A percentile compares a stretch with the other conserved stretches of the same genome.
These are phyloP conservation scores for Drosophila pandora DNA, from an alignment of 1,140 invertebrate species.

Conservation along the genomic window DNA sequence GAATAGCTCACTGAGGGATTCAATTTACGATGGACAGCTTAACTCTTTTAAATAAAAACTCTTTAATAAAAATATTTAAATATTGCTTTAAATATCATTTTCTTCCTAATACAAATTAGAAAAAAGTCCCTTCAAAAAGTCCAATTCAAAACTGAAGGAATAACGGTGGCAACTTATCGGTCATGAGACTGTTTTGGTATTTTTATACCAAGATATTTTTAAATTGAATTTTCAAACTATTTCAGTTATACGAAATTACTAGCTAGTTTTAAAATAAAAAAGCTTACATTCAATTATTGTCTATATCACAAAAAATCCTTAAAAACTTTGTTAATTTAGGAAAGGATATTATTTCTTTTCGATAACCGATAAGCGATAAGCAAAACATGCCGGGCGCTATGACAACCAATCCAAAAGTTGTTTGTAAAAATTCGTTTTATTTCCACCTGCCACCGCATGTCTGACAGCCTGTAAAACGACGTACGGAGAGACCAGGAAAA, in stretches of 20 bases:
- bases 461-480: slow-evolving; percentile 1
- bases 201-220: background rate
- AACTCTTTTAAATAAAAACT: no score
- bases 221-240: background rate
- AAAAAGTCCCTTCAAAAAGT: no score
- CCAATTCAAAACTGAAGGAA: no score
- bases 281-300: no score
- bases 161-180: background rate
- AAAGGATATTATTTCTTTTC: background rate
- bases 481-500: slow-evolving; percentile 20
- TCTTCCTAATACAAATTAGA: no score
- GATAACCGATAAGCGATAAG: background rate
- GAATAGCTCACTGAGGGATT: no score
- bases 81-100: no score
- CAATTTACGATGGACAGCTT: no score
- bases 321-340: no score
- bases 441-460: slow-evolving; percentile 14
- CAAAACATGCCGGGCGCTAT: slow-evolving; percentile 30
- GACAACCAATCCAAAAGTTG: slow-evolving; percentile 56
- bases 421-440: slow-evolving; percentile 36
- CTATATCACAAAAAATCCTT: no score
- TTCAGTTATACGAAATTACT: background rate
- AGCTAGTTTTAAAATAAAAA: background rate
- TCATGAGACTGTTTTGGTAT: background rate
- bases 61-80: no score